Conservation (phyloP, 2,797 vertebrate genomes). For the Microhierax caerulescens region DNA sequence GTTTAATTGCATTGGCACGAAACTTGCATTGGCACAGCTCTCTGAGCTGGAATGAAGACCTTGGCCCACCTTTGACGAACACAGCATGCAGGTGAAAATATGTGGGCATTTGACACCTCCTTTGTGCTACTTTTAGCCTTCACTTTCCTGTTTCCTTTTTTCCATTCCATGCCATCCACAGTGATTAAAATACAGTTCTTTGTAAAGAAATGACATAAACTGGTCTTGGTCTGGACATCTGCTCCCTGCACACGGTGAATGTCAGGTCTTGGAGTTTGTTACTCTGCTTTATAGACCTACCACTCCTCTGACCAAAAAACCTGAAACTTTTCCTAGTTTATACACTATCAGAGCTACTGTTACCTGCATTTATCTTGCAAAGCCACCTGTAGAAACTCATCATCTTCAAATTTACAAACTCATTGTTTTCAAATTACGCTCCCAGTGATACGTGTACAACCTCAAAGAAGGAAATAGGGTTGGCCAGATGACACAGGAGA, state of each 20-base stretch:
- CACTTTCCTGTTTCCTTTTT: background rate
- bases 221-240: background rate
- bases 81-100: background rate
- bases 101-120: background rate
- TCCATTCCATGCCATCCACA: background rate
- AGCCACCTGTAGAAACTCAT: background rate
- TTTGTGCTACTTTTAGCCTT: background rate
- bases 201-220: background rate
- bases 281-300: background rate
- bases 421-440: background rate
- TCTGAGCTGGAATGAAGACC: background rate
- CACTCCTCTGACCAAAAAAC: background rate
- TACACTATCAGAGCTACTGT: background rate
- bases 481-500: background rate
- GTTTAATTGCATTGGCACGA: background rate
- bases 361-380: background rate
- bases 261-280: background rate
- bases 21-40: background rate
- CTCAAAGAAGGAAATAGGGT: background rate
- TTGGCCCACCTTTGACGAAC: fast-evolving
- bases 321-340: background rate
- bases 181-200: background rate
- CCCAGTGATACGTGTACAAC: background rate
- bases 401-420: background rate
- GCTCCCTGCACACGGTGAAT: background rate